Evolutionary conservation across 1,140 invertebrate genomes (phyloP).

Genomic region (Drosophila kohkoa): DNA sequence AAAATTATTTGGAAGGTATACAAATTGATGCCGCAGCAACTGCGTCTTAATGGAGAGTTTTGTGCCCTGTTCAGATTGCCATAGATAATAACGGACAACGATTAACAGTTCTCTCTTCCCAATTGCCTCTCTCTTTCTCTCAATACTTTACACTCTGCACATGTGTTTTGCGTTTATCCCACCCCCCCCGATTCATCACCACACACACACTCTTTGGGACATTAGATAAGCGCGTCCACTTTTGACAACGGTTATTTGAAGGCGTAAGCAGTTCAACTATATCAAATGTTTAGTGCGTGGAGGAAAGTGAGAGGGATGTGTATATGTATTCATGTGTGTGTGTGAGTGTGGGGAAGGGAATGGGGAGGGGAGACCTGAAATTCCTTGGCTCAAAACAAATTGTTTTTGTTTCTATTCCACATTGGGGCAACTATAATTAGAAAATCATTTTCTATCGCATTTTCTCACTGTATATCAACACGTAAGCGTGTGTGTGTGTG

Average conservation of each 20-base stretch:
- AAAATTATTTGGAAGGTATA: conserved; percentile 51
- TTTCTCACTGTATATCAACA: conserved; percentile 29
- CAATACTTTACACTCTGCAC: no score
- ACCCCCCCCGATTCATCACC: neutral
- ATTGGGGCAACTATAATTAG: conserved; percentile 58
- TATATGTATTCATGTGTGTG: neutral
- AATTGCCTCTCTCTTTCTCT: no score
- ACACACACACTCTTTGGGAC: neutral
- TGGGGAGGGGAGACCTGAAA: conserved; percentile 17
- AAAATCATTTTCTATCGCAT: conserved; percentile 46
- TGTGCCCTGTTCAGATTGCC: conserved; percentile 21
- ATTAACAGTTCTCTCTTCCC: conserved; percentile 12
- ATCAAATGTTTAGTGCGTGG: conserved; percentile 4
- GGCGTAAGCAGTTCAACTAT: conserved; percentile 12
- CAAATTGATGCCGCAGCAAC: conserved; percentile 19
- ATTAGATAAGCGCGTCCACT: conserved; percentile 4
- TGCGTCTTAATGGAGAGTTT: conserved; percentile 14
- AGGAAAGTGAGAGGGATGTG: neutral
- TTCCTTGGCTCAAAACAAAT: conserved; percentile 38
- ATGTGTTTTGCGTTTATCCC: no score
- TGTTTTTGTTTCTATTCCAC: conserved; percentile 41
- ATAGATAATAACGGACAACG: conserved; percentile 25
- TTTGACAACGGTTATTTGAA: conserved; percentile 7
- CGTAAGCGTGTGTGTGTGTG: conserved; percentile 11
- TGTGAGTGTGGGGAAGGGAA: neutral